Evolutionary conservation across 1,140 invertebrate genomes (phyloP).

Genomic region (Drosophila rhopaloa): DNA sequence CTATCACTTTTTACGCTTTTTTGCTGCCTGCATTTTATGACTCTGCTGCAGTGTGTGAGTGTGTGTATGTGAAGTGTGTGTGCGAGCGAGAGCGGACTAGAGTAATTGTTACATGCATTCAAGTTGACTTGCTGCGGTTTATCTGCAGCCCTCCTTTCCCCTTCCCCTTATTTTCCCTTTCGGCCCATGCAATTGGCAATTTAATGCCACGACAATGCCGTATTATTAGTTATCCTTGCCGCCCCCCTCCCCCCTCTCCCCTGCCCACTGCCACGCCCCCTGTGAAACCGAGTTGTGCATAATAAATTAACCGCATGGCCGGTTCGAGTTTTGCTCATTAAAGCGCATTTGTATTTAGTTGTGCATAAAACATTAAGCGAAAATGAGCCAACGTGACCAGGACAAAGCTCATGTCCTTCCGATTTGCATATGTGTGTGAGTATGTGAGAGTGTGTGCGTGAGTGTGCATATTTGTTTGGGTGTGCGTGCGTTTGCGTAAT

Average conservation of each 20-base stretch:
- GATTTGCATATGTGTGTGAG: neutral
- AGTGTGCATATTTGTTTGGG: conserved; percentile 4
- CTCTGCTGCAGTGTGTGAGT: conserved; percentile 13
- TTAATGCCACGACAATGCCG: conserved; percentile 59
- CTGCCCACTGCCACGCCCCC: neutral
- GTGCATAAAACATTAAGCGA: conserved; percentile 80
- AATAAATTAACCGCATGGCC: conserved; percentile 77
- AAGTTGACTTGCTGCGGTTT: conserved; percentile 57
- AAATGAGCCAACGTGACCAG: conserved; percentile 74
- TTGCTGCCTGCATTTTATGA: conserved; percentile 61
- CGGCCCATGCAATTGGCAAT: conserved; percentile 34
- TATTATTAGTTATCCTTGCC: conserved; percentile 65
- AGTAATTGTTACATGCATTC: conserved; percentile 74
- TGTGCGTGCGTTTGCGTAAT: conserved; percentile 33
- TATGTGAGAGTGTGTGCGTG: neutral
- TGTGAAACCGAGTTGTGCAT: conserved; percentile 69
- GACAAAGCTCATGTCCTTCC: conserved; percentile 32
- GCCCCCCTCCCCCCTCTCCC: neutral
- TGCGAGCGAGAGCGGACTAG: conserved; percentile 28
- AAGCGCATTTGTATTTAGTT: conserved; percentile 81
- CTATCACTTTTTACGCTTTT: conserved; percentile 44
- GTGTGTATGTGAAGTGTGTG: neutral
- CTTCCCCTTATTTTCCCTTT: neutral
- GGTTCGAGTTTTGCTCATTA: conserved; percentile 66
- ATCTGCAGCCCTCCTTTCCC: conserved; percentile 20